Percentiles rank a stretch among this genome's conserved stretches.
phyloP scores from a whole-genome alignment of 2,888 invertebrate genomes.

The Callinectes sapidus region DNA sequence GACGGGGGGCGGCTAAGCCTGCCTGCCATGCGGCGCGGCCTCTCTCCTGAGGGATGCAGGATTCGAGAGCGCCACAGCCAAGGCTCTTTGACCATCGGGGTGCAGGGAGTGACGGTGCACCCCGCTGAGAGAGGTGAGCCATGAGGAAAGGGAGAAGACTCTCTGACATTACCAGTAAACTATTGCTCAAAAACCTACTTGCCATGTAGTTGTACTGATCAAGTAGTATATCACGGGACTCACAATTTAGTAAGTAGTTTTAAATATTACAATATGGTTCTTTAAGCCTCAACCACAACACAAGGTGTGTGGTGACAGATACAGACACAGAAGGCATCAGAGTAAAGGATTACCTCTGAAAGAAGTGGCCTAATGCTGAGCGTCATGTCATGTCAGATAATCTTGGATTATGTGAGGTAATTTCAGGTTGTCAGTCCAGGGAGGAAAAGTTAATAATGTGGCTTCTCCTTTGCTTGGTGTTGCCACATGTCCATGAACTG shows the following conservation, averaged over 20 bases:
- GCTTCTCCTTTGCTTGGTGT: neutral
- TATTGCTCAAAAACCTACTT: neutral
- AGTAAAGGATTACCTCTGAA: neutral
- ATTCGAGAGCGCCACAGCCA: constrained; percentile 63
- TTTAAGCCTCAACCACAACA: neutral
- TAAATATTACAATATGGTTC: neutral
- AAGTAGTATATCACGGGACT: neutral
- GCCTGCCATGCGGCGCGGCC: constrained; percentile 65
- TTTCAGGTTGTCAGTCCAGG: neutral
- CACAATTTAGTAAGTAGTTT: neutral
- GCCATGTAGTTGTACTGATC: neutral
- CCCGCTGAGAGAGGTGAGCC: constrained; percentile 54
- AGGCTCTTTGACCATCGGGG: constrained; percentile 62
- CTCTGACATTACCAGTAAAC: neutral
- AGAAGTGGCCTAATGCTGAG: neutral
- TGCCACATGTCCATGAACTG: neutral
- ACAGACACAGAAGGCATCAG: neutral
- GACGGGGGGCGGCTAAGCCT: constrained; percentile 45
- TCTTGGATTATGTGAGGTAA: neutral
- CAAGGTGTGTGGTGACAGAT: neutral
- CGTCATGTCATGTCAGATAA: neutral
- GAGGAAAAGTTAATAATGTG: neutral
- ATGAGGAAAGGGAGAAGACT: neutral
- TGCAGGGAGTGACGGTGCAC: constrained; percentile 61
- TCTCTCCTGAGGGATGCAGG: constrained; percentile 70